Percentiles rank a stretch among this genome's conserved stretches.
Evolutionary conservation across 2,113 vertebrate species (phyloP).

Genomic region (Dasyornis broadbenti): DNA sequence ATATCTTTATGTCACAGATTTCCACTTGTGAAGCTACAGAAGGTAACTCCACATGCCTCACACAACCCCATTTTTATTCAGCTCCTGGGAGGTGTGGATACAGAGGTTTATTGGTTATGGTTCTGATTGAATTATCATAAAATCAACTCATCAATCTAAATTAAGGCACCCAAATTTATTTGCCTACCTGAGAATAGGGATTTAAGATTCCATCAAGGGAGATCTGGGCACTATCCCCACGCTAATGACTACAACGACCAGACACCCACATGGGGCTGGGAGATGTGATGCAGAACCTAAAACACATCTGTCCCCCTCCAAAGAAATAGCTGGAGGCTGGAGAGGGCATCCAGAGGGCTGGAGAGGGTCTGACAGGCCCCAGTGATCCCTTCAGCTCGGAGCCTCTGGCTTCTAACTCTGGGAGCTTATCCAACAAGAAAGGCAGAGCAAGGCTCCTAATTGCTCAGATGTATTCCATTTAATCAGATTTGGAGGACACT

Average conservation of each 20-base stretch:
- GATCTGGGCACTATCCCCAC: not conserved
- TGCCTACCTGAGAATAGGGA: not conserved
- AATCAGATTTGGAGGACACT: constrained; percentile 2
- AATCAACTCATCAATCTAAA: not conserved
- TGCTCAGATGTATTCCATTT: not conserved
- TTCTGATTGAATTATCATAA: not conserved
- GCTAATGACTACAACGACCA: not conserved
- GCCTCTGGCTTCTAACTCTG: not conserved
- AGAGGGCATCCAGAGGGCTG: not conserved
- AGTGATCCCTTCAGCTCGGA: not conserved
- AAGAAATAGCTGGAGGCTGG: not conserved
- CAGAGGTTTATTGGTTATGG: not conserved
- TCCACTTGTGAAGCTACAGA: not conserved
- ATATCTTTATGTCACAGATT: not conserved
- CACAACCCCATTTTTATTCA: not conserved
- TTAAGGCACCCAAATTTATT: not conserved
- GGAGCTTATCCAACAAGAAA: not conserved
- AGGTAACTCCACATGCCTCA: not conserved
- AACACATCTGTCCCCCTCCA: not conserved
- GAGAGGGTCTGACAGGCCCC: not conserved
- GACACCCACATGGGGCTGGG: not conserved
- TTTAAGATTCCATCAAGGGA: not conserved
- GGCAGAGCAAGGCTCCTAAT: not conserved
- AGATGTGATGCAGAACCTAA: not conserved
- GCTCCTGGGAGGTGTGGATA: not conserved